Evolutionary conservation across 2,888 invertebrate genomes (phyloP).

Genomic region (Drosophila demipolita): DNA sequence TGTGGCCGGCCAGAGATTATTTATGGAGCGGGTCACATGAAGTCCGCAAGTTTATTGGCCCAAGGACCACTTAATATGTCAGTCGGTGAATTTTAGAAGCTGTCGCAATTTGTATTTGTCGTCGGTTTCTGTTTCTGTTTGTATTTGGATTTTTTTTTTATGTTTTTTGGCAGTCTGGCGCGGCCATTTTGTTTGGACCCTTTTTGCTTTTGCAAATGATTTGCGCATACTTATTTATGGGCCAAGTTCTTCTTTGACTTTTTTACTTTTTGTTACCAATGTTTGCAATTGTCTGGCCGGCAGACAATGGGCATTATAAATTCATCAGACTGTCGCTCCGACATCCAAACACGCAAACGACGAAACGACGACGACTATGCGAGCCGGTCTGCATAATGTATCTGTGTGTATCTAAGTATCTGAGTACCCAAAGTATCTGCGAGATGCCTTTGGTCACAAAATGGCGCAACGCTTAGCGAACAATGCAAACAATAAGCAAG

Average conservation of each 20-base stretch:
- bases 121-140: slow-evolving; percentile 1
- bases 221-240: slow-evolving; percentile 55
- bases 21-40: slow-evolving; percentile 65
- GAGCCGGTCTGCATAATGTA: slow-evolving; percentile 71
- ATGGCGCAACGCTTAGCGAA: slow-evolving; percentile 77
- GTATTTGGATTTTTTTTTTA: background rate
- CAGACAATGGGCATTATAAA: slow-evolving; percentile 79
- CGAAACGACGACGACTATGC: slow-evolving; percentile 11
- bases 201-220: slow-evolving; percentile 52
- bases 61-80: slow-evolving; percentile 74
- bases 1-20: slow-evolving; percentile 34
- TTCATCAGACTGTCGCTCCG: slow-evolving; percentile 72
- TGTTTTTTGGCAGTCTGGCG: slow-evolving; percentile 6
- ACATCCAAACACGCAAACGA: slow-evolving; percentile 49
- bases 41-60: slow-evolving; percentile 72
- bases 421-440: slow-evolving; percentile 61
- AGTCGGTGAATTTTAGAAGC: slow-evolving; percentile 41
- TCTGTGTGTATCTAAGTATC: slow-evolving; percentile 40
- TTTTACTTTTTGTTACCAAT: slow-evolving; percentile 52
- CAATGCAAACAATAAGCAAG: slow-evolving; percentile 64
- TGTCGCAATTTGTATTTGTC: slow-evolving; percentile 11
- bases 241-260: slow-evolving; percentile 51
- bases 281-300: slow-evolving; percentile 74
- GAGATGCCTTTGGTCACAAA: slow-evolving; percentile 72
- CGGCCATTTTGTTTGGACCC: slow-evolving; percentile 54